Base-by-base conservation (phyloP, 2,888 invertebrate species). In the Seira sanloemensis region DNA sequence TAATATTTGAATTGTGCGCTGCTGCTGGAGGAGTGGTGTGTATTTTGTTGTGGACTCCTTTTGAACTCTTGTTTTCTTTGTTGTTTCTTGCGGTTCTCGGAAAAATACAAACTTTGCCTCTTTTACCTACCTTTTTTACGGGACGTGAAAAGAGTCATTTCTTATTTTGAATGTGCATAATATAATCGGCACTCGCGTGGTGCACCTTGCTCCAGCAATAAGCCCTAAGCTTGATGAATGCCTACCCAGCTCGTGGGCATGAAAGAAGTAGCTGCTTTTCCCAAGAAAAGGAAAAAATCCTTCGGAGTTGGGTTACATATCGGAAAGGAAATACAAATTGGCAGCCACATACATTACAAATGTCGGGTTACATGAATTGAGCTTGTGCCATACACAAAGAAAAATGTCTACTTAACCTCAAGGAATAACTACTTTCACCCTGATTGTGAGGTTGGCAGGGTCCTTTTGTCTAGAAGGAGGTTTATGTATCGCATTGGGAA, bases 271-370 rank as follows among this genome's bases (percentile, higher is more conserved):
- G 50, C 2, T 12, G 50, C 50, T 50, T n/a, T 50, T 73, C 24
- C 24, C 46, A 46, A 18, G n/a, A 24, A 62, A 62, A 62, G 73
- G 77, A 68, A 50, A n/a, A n/a, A 67, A 71, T 80, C 27, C 69
- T 68, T 69, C 16, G 68, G 58, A 62, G 80, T 66, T 72, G 46
- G 24, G 50, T 72, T 78, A 72, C 79, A 73, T 67, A 73, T 79
- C 27, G 69, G 67, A 74, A 69, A 68, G 80, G 69, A 75, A 74
- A 62, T 80, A 80, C 62, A 75, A 80, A 69, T 75, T 80, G 80
- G 75, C 80, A 75, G 75, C 74, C 25, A 58, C 54, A 79, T 72
- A 78, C 66, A 78, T 78, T 65, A 58, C 58, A 62, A 50, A 50
- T 50, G 50, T 50, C 50, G 50, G 50, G n/a, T 50, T 50, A 50